A percentile compares a stretch with the other conserved stretches of the same genome.
These are phyloP conservation scores for Thymelicus sylvestris DNA, from an alignment of 2,888 invertebrate genomes.

Conservation along the genomic window DNA sequence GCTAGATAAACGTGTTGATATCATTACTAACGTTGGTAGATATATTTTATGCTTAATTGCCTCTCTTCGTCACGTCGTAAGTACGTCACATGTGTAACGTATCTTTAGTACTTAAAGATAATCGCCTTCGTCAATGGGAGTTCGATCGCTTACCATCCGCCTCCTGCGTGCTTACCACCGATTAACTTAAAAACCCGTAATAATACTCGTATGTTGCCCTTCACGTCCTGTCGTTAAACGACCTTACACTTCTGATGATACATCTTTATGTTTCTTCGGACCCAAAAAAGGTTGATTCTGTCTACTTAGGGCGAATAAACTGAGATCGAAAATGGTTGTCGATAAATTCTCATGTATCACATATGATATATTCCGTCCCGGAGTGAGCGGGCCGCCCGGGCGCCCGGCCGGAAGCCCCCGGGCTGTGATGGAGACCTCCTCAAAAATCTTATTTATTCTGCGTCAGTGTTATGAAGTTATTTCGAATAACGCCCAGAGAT, in stretches of 20 bases:
- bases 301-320: background rate
- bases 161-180: too few species aligned
- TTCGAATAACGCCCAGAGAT: constrained; percentile 20
- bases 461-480: constrained; percentile 22
- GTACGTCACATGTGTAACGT: too few species aligned
- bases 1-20: too few species aligned
- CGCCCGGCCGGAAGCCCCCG: constrained; percentile 20
- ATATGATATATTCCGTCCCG: constrained; percentile 20
- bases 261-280: constrained; percentile 2
- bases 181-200: too few species aligned
- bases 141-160: too few species aligned
- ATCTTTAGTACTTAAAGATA: too few species aligned
- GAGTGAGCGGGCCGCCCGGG: background rate
- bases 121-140: too few species aligned
- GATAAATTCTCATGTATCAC: constrained; percentile 31
- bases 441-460: constrained; percentile 33
- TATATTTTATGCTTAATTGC: too few species aligned
- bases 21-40: too few species aligned
- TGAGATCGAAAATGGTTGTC: constrained; percentile 21
- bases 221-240: background rate
- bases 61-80: too few species aligned
- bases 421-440: constrained; percentile 30
- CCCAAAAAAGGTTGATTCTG: constrained; percentile 5
- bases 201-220: too few species aligned
- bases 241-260: background rate